These are phyloP conservation scores for Caretta caretta DNA, from an alignment of 2,113 vertebrate species.

Conservation along the genomic window DNA sequence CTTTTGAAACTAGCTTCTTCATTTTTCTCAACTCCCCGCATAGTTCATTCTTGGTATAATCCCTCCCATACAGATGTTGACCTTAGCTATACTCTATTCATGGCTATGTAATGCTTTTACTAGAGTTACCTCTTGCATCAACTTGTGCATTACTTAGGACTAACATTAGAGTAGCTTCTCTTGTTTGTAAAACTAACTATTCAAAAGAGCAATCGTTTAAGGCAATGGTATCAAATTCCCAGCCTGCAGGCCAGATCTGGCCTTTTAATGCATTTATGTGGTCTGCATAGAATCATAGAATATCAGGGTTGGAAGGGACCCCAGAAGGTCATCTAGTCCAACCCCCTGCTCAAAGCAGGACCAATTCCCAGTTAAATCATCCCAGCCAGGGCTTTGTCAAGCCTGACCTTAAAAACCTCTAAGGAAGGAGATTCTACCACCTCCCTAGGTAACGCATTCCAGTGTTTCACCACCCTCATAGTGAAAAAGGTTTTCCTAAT, in stretches of 20 bases:
- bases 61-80: not conserved
- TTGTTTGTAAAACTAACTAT: not conserved
- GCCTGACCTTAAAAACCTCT: too few species aligned
- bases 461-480: too few species aligned
- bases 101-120: rapidly evolving
- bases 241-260: not conserved
- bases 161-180: not conserved
- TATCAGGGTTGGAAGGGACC: too few species aligned
- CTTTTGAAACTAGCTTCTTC: not conserved
- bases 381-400: too few species aligned
- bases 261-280: rapidly evolving
- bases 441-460: too few species aligned
- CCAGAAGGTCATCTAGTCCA: too few species aligned
- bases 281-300: too few species aligned
- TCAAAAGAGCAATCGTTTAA: not conserved
- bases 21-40: not conserved
- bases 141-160: not conserved
- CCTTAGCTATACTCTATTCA: not conserved
- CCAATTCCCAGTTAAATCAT: too few species aligned
- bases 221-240: not conserved
- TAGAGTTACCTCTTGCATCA: rapidly evolving
- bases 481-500: too few species aligned
- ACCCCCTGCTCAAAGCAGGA: too few species aligned
- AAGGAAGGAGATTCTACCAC: too few species aligned
- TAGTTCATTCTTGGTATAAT: rapidly evolving